These are phyloP conservation scores for Zelostemma sp. DNA, from an alignment of 1,140 invertebrate genomes.

Conservation along the genomic window DNA sequence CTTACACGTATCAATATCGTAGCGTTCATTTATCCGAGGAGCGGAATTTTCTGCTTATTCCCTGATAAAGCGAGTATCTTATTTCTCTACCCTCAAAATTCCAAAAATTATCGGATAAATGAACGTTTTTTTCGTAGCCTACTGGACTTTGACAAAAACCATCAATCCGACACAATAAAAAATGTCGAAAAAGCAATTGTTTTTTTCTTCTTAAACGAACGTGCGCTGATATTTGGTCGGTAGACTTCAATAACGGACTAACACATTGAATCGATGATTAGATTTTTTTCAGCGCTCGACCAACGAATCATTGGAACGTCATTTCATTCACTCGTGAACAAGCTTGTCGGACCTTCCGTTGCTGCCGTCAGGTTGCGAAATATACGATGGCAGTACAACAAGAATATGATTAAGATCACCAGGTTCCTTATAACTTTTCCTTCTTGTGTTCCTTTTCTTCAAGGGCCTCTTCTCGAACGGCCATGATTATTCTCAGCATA, in stretches of 20 bases:
- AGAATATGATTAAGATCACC: neutral
- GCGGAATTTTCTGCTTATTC: no score
- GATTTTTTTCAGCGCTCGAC: no score
- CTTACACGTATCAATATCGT: no score
- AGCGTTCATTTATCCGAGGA: no score
- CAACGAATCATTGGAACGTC: neutral
- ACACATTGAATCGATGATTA: neutral
- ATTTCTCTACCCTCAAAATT: neutral
- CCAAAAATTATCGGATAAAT: no score
- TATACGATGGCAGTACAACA: neutral
- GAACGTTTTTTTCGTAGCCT: no score
- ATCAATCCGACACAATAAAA: no score
- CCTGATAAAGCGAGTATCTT: neutral
- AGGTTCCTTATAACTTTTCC: slow-evolving; percentile 42
- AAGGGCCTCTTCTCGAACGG: slow-evolving; percentile 59
- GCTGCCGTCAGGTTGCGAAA: neutral
- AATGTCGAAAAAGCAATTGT: neutral
- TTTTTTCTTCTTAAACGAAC: neutral
- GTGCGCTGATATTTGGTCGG: neutral
- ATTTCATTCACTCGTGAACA: neutral
- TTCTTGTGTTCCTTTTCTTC: slow-evolving; percentile 62
- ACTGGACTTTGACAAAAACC: no score
- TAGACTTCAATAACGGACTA: neutral
- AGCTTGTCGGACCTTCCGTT: neutral
- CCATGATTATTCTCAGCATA: slow-evolving; percentile 76